Conservation (phyloP, 1,140 invertebrate species). For the Coelopa frigida region DNA sequence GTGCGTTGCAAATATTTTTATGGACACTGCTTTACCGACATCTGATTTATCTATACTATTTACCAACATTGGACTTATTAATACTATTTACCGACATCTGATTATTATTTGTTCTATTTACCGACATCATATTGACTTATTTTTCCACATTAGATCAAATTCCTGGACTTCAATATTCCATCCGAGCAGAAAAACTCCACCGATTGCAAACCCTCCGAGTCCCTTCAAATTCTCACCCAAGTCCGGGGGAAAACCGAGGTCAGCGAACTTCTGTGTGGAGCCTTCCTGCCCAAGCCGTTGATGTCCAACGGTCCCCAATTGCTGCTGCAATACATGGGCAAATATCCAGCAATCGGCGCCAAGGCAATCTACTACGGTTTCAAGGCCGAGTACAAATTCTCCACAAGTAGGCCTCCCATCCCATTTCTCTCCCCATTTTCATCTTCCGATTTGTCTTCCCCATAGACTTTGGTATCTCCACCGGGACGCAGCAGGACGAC, state of each 20-base stretch:
- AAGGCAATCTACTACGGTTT: constrained; percentile 67
- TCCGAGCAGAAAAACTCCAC: constrained; percentile 29
- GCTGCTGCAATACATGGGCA: constrained; percentile 72
- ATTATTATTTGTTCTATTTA: no score
- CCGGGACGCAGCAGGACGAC: constrained; percentile 64
- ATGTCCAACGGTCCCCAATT: constrained; percentile 84
- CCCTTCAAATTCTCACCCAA: constrained; percentile 28
- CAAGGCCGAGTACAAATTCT: constrained; percentile 77
- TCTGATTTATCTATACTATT: no score
- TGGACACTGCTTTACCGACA: no score
- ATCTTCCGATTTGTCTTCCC: no score
- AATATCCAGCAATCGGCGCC: constrained; percentile 53
- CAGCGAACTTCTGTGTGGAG: constrained; percentile 77
- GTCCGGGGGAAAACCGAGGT: constrained; percentile 30
- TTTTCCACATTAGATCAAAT: constrained; percentile 26
- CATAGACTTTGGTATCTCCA: constrained; percentile 63
- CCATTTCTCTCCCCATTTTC: neutral
- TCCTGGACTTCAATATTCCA: constrained; percentile 39
- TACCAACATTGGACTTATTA: no score
- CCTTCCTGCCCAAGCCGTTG: constrained; percentile 65
- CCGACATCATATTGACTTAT: neutral
- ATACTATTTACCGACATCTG: no score
- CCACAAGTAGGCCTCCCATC: constrained; percentile 64
- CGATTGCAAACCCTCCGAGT: constrained; percentile 27
- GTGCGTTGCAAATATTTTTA: no score